These are phyloP conservation scores for Junonia oenone DNA, from an alignment of 2,888 invertebrate species.

Conservation along the genomic window DNA sequence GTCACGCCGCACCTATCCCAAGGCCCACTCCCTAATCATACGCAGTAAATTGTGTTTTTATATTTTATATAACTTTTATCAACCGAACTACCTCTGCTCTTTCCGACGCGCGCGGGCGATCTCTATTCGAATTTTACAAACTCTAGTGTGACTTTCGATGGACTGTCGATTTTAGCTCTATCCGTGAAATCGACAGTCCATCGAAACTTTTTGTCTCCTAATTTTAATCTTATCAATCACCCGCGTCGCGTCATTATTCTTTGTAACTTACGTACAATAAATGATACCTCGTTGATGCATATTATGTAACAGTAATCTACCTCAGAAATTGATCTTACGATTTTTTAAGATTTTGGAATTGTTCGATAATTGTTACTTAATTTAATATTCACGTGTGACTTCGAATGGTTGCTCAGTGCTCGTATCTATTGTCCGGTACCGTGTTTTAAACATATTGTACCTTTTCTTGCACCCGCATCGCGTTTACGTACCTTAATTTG, in stretches of 20 bases:
- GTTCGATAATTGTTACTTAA: conserved; percentile 78
- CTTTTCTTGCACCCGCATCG: conserved; percentile 48
- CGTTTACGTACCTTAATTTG: conserved; percentile 58
- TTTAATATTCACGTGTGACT: conserved; percentile 67
- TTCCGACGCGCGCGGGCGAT: conserved; percentile 45
- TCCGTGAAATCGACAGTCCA: conserved; percentile 1
- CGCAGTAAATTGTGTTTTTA: conserved; percentile 69
- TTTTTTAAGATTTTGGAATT: conserved; percentile 68
- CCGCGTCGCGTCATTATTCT: conserved; percentile 34
- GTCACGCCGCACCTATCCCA: conserved; percentile 83
- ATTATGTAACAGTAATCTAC: conserved; percentile 73
- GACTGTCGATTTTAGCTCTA: conserved; percentile 6
- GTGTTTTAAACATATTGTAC: conserved; percentile 62
- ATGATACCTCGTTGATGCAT: conserved; percentile 72
- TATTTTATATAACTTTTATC: conserved; percentile 41
- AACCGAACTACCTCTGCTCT: conserved; percentile 69
- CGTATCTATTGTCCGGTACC: conserved; percentile 55
- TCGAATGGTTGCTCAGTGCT: conserved; percentile 67
- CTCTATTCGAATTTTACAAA: conserved; percentile 11
- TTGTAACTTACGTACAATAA: conserved; percentile 62
- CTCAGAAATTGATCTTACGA: conserved; percentile 78
- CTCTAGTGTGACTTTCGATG: not conserved
- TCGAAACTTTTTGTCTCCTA: conserved; percentile 5
- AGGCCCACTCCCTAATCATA: conserved; percentile 81
- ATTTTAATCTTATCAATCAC: conserved; percentile 24